Conservation (phyloP, 2,113 vertebrate species). For the Chaetops frenatus region DNA sequence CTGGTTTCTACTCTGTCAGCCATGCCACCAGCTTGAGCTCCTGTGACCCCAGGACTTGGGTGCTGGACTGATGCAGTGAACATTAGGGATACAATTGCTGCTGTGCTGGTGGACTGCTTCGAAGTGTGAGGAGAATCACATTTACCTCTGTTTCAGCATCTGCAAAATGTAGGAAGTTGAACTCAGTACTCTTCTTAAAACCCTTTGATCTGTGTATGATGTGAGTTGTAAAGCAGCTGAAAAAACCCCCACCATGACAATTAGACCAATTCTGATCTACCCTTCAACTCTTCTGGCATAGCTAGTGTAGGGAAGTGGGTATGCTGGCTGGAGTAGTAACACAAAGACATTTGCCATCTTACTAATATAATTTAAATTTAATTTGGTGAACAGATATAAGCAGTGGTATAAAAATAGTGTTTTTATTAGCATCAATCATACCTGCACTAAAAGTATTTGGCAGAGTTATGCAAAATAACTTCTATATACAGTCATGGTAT, state of each 20-base stretch:
- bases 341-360: neutral
- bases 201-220: neutral
- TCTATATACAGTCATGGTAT: neutral
- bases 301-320: neutral
- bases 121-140: neutral
- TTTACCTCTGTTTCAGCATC: neutral
- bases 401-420: neutral
- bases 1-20: neutral
- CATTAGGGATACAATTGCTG: neutral
- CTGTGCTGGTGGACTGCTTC: neutral
- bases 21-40: rapidly evolving
- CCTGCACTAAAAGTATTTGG: neutral
- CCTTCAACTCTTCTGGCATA: neutral
- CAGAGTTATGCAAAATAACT: neutral
- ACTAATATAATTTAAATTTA: neutral
- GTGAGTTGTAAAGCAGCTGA: neutral
- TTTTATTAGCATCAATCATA: neutral
- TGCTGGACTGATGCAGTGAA: neutral
- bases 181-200: neutral
- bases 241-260: rapidly evolving
- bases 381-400: neutral
- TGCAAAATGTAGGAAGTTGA: neutral
- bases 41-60: too few relatives aligned
- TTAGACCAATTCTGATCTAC: neutral
- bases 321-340: neutral